Conservation (phyloP, 1,140 invertebrate species). For the Cydia strobilella region DNA sequence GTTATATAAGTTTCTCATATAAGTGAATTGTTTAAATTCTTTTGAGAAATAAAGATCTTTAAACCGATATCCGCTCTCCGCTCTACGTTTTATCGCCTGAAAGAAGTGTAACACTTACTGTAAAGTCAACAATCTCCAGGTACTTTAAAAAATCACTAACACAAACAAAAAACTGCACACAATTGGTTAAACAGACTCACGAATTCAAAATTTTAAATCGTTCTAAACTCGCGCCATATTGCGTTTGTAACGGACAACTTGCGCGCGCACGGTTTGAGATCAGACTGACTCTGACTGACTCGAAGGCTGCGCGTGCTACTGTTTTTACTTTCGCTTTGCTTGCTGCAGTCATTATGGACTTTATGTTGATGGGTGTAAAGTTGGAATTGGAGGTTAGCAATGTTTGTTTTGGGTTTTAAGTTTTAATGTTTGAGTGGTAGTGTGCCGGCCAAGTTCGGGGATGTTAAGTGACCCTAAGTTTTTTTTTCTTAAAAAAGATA, state of each 20-base stretch:
- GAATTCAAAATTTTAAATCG: conserved; percentile 4
- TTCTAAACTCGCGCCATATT: background rate
- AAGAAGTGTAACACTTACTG: background rate
- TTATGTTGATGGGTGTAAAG: background rate
- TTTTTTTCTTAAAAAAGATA: too few relatives aligned
- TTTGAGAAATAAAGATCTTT: too few relatives aligned
- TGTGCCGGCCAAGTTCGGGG: background rate
- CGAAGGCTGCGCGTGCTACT: conserved; percentile 8
- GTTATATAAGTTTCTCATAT: too few relatives aligned
- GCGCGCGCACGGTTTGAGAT: background rate
- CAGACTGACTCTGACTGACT: background rate
- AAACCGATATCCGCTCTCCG: too few relatives aligned
- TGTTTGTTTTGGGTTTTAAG: background rate
- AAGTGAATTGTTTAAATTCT: too few relatives aligned
- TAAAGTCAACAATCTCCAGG: background rate
- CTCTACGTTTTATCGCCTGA: background rate
- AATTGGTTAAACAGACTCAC: background rate
- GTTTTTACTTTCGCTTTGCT: conserved; percentile 7
- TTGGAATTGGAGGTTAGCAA: background rate
- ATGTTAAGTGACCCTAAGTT: background rate
- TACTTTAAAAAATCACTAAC: background rate
- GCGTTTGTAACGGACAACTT: background rate
- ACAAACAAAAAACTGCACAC: background rate
- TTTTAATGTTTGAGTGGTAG: background rate
- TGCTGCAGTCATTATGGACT: background rate